Base-by-base conservation (phyloP, 2,113 vertebrate species). In the Amazona guildingii region DNA sequence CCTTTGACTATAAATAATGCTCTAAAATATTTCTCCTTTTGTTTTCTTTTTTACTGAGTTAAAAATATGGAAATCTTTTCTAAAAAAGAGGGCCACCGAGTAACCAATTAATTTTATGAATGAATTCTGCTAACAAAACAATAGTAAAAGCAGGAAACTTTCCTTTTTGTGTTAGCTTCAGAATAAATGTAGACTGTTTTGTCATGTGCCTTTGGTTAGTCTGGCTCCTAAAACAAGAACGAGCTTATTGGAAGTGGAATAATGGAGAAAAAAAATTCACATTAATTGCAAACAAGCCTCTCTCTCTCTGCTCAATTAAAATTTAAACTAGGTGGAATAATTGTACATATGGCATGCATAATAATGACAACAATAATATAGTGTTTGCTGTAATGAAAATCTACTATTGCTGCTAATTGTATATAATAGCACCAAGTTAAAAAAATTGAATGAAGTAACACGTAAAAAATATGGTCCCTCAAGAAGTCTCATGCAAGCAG, bases 251-350 rank as follows among this genome's bases (percentile, higher is more conserved):
- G 83, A 95, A 54, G 11, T 0, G 0, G 57, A 64, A 83, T 39
- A 13, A 62, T 4, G 7, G 3, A 88, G 39, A n/a, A 63, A 73
- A 43, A 83, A 92, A 81, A 48, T 35, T 10, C 4, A 68, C 91
- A 61, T 52, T 82, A 95, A 92, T 79, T 95, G 43, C 43, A 89
- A 96, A 85, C 29, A 94, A 76, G 10, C 46, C 11, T 86, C 52
- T 90, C 52, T 94, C 59, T 82, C 72, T 95, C 49, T 92, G 76
- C 57, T 97, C 91, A 96, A 92, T 94, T 96, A 92, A 95, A 95
- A 92, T 94, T 93, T 88, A 96, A 96, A 91, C 69, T 95, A 93
- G 80, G 51, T 93, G 88, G 83, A 96, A 95, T 86, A 94, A 87
- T 74, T 90, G 77, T 57, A 89, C 70, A 89, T 93, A 93, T 70